Percentiles rank a stretch among this genome's conserved stretches.
Evolutionary conservation across 2,113 vertebrate species (phyloP).

Genomic region (Garra rufa): DNA sequence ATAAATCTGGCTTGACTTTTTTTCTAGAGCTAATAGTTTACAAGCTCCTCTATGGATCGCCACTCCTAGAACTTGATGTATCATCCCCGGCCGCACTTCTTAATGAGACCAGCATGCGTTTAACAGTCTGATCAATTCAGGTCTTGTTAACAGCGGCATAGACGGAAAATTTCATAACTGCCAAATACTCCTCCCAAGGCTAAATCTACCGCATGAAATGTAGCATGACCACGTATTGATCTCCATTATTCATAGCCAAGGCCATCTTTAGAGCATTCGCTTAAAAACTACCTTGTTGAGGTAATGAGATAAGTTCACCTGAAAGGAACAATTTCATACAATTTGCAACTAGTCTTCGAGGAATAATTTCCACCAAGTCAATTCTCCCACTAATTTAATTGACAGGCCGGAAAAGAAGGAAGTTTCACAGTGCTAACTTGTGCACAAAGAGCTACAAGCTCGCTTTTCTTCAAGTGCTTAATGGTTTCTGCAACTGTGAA

Average conservation of each 20-base stretch:
- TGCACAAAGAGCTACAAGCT: neutral
- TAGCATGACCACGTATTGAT: slow-evolving; percentile 36
- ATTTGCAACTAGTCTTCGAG: neutral
- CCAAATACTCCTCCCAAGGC: slow-evolving; percentile 37
- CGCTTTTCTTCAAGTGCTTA: neutral
- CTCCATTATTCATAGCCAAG: slow-evolving; percentile 48
- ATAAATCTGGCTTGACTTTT: slow-evolving; percentile 33
- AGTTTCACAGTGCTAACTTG: neutral
- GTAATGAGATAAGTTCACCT: slow-evolving; percentile 23
- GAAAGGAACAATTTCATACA: slow-evolving; percentile 18
- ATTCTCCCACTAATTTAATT: slow-evolving; percentile 6
- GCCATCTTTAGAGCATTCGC: slow-evolving; percentile 33
- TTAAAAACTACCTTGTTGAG: slow-evolving; percentile 17
- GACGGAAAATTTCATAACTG: slow-evolving; percentile 16
- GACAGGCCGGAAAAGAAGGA: neutral
- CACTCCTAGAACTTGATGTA: slow-evolving; percentile 4
- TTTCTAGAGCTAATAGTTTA: slow-evolving; percentile 7
- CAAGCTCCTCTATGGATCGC: neutral
- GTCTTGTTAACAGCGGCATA: slow-evolving; percentile 31
- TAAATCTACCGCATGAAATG: slow-evolving; percentile 45
- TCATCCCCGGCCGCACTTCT: slow-evolving; percentile 22
- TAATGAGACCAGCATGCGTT: slow-evolving; percentile 28
- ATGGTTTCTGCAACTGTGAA: neutral
- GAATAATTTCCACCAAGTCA: slow-evolving; percentile 19
- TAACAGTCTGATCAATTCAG: slow-evolving; percentile 31